Base-by-base conservation (phyloP, 2,113 vertebrate species). In the Gadus macrocephalus region DNA sequence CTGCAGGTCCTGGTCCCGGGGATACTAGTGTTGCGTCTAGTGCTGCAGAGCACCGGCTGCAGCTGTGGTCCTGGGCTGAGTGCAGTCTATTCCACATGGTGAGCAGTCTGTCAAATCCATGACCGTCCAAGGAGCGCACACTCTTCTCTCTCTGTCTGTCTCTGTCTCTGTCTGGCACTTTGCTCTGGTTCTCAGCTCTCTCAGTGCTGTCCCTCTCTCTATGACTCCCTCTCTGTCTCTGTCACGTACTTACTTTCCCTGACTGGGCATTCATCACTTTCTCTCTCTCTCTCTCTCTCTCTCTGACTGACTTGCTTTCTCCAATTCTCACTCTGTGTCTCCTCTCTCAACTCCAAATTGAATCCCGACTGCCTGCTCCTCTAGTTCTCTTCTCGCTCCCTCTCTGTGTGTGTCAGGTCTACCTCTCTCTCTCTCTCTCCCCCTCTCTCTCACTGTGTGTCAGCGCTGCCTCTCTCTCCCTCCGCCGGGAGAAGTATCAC, bases 401-500 rank as follows among this genome's bases (percentile, higher is more conserved):
- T 31, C 79, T n/a, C 27, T 25, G 25, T 25, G 25, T 25, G 25
- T 25, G 55, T 63, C 59, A 35, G 31, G 6, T 67, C 27, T 53
- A 9, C 42, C 58, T 55, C 73, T 58, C 27, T 56, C 70, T 20
- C 70, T 42, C 70, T 42, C 38, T 62, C 15, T 38, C 63, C 14
- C 31, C 19, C 63, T 42, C 38, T 27, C 64, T 53, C 53, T 72
- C 76, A 63, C 68, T 4, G 20, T 5, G 60, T 71, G 19, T 28
- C 20, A 49, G 80, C 82, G 85, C 80, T 82, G 74, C 60, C 84
- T 85, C 79, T 81, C 76, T 72, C 74, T 72, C 80, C 70, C 83
- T 88, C 79, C 79, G 86, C 77, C 56, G 68, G 81, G 74, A 84
- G 76, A 90, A 85, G 20, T 85, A 90, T 91, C 86, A 90, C 90